Conservation (phyloP, 2,113 vertebrate genomes). For the Callipepla californica region DNA sequence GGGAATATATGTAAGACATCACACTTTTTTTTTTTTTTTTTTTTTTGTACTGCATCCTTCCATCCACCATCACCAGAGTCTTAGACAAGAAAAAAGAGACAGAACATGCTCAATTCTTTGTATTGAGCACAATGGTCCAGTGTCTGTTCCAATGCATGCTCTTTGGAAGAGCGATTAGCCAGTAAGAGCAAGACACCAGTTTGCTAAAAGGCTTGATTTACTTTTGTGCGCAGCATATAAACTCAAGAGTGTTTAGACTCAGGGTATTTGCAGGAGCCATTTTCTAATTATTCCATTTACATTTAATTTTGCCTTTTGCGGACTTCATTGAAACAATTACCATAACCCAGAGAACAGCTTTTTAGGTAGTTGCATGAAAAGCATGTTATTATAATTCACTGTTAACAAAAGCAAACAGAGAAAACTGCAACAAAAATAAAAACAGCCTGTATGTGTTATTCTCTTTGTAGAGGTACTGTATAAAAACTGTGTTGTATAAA, state of each 20-base stretch:
- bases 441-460: background rate
- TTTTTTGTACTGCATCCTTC: no score
- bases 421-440: background rate
- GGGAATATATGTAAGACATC: background rate
- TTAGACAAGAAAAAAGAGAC: background rate
- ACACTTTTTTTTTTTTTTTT: background rate
- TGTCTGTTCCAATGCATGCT: background rate
- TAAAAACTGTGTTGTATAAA: background rate
- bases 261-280: background rate
- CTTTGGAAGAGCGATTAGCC: background rate
- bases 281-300: slow-evolving; percentile 44
- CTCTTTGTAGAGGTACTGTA: background rate
- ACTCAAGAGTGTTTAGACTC: background rate
- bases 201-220: slow-evolving; percentile 40
- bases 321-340: slow-evolving; percentile 18
- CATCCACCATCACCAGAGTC: background rate
- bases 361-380: slow-evolving; percentile 14
- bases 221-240: background rate
- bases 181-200: background rate
- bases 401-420: background rate
- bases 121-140: background rate
- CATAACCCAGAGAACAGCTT: background rate
- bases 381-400: background rate
- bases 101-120: background rate
- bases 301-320: slow-evolving; percentile 34